Conservation (phyloP, 2,113 vertebrate genomes). For the Rattus rattus region DNA sequence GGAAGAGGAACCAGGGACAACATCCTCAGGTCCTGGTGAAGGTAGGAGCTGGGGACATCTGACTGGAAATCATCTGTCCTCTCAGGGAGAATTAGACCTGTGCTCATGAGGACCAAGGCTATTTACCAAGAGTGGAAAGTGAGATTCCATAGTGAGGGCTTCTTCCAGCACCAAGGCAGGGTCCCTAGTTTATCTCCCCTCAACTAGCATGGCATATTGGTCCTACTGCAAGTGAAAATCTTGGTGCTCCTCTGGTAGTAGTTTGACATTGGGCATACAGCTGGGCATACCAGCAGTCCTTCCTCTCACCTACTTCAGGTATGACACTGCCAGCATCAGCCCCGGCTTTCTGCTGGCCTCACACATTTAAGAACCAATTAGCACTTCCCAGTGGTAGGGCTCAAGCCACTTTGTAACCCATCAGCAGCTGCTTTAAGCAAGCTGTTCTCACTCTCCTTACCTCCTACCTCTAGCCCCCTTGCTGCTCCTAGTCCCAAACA, state of each 20-base stretch:
- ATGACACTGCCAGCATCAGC: neutral
- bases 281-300: neutral
- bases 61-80: neutral
- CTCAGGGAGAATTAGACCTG: neutral
- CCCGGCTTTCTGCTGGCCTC: neutral
- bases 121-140: neutral
- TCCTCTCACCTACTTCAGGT: constrained; percentile 53
- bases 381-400: constrained; percentile 37
- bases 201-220: neutral
- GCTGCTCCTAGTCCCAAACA: neutral
- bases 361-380: constrained; percentile 65
- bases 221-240: neutral
- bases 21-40: constrained; percentile 86
- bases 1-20: constrained; percentile 88
- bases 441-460: constrained; percentile 3
- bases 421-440: neutral
- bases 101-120: neutral
- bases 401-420: neutral
- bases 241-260: rapidly evolving
- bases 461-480: constrained; percentile 22
- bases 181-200: neutral
- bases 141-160: neutral
- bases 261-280: neutral
- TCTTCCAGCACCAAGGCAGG: neutral
- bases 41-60: constrained; percentile 77